phyloP scores from a whole-genome alignment of 23 tunicate species.

The Oikopleura vanhoeffeni region DNA sequence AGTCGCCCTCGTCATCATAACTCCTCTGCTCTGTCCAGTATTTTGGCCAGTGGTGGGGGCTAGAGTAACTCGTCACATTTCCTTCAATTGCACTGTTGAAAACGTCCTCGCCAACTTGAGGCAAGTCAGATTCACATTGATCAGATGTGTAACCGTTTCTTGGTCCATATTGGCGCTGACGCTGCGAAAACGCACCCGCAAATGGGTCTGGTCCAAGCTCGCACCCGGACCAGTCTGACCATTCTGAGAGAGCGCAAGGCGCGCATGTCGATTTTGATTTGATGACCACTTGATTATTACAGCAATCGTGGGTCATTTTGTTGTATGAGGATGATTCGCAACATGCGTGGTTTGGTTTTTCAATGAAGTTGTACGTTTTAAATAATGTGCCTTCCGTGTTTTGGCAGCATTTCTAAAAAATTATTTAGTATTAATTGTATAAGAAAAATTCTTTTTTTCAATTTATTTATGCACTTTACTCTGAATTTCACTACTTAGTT shows the following conservation, averaged over 20 bases:
- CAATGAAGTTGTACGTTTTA: neutral
- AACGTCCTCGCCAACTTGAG: neutral
- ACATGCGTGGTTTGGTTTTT: neutral
- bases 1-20: neutral
- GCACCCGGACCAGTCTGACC: constrained; percentile 5
- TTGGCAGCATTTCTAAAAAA: constrained; percentile 5
- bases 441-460: too few relatives aligned
- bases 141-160: neutral
- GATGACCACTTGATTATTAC: neutral
- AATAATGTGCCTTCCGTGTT: neutral
- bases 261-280: neutral
- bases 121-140: neutral
- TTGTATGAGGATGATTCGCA: neutral
- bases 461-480: too few relatives aligned
- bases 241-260: neutral
- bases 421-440: neutral
- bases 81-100: neutral
- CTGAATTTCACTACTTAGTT: too few relatives aligned
- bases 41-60: neutral
- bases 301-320: neutral
- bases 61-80: neutral
- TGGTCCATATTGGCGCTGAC: neutral
- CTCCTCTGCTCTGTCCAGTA: neutral
- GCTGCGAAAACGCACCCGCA: neutral
- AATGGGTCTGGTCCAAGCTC: constrained; percentile 2